A percentile compares a stretch with the other conserved stretches of the same genome.
phyloP scores from a whole-genome alignment of 2,888 invertebrate species.

The Patella depressa region DNA sequence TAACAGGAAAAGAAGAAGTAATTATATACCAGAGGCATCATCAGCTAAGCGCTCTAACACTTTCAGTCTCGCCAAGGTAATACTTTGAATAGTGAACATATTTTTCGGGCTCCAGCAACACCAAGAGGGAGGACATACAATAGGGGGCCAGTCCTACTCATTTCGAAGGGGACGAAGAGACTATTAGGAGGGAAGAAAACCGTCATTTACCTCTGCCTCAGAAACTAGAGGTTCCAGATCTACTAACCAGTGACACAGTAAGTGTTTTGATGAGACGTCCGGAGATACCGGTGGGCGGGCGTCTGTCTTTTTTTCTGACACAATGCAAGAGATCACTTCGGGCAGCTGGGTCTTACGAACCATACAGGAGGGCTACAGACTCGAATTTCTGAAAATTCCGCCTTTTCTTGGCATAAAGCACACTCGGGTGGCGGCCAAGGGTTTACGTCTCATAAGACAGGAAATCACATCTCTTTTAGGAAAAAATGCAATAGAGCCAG shows the following conservation, averaged over 20 bases:
- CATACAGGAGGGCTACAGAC: conserved; percentile 31
- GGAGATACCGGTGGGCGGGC: conserved; percentile 36
- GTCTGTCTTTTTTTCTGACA: conserved; percentile 27
- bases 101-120: no score
- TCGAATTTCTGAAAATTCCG: conserved; percentile 30
- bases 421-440: conserved; percentile 20
- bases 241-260: no score
- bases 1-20: not conserved
- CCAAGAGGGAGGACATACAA: no score
- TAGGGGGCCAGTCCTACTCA: no score
- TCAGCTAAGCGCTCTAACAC: no score
- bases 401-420: conserved; percentile 22
- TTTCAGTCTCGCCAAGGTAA: no score
- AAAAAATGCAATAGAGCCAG: conserved; percentile 32
- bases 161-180: no score
- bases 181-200: no score
- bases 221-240: no score
- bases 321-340: conserved; percentile 31
- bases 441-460: conserved; percentile 10
- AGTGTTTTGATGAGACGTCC: conserved; percentile 10
- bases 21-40: no score
- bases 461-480: conserved; percentile 27
- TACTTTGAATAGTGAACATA: no score
- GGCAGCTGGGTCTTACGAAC: conserved; percentile 31
- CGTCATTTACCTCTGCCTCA: no score